Conservation (phyloP, 2,113 vertebrate genomes). For the Caranx ignobilis region DNA sequence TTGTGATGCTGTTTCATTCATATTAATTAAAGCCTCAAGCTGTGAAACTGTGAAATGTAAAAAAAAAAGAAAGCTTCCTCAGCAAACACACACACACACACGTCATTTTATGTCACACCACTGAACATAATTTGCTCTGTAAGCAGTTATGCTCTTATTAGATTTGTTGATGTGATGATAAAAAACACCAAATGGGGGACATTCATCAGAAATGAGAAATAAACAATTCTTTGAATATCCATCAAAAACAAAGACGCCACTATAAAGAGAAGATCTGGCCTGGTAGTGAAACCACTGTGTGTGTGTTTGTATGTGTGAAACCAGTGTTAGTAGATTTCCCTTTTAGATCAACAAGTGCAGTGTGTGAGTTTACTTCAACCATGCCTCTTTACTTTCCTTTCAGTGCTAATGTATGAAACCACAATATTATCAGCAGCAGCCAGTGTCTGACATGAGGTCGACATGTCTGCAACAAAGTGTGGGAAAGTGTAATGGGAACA, state of each 20-base stretch:
- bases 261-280: not conserved
- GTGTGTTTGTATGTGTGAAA: not conserved
- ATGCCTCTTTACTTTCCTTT: conserved; percentile 13
- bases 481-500: conserved; percentile 39
- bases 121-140: not conserved
- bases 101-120: not conserved
- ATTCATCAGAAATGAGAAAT: not conserved
- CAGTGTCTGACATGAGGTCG: conserved; percentile 55
- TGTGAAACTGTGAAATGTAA: not conserved
- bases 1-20: not conserved
- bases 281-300: conserved; percentile 23
- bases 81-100: not conserved
- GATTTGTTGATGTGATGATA: not conserved
- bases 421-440: conserved; percentile 45
- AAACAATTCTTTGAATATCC: not conserved
- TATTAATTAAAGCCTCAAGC: not conserved
- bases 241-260: not conserved
- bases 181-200: not conserved
- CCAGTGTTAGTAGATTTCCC: conserved; percentile 2
- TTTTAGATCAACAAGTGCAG: not conserved
- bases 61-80: not conserved
- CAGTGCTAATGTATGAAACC: conserved; percentile 44
- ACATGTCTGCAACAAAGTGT: conserved; percentile 32
- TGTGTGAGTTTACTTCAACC: conserved; percentile 18
- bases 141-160: not conserved